A percentile compares a stretch with the other conserved stretches of the same genome.
phyloP scores from a whole-genome alignment of 2,113 vertebrate species.

The Onychostruthus taczanowskii region DNA sequence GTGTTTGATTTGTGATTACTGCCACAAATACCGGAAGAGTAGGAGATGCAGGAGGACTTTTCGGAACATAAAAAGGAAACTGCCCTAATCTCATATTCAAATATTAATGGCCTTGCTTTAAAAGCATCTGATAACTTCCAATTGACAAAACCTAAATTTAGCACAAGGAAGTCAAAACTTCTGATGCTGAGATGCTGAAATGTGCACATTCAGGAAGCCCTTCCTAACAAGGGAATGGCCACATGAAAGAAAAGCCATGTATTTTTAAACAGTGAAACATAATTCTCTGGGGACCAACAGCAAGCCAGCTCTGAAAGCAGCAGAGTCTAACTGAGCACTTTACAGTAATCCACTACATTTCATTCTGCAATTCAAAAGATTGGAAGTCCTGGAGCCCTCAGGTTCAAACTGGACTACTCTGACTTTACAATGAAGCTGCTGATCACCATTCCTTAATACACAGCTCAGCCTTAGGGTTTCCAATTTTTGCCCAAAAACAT shows the following conservation, averaged over 20 bases:
- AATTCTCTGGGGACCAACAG: neutral
- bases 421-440: neutral
- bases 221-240: neutral
- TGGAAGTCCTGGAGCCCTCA: neutral
- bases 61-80: neutral
- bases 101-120: slow-evolving; percentile 42
- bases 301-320: neutral
- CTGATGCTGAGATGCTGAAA: neutral
- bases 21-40: neutral
- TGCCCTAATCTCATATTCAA: neutral
- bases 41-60: neutral
- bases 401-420: neutral
- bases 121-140: slow-evolving; percentile 28
- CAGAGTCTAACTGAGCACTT: neutral
- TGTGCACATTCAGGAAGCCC: neutral
- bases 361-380: neutral
- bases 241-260: neutral
- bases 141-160: slow-evolving; percentile 40
- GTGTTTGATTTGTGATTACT: neutral
- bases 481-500: neutral
- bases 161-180: neutral
- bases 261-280: neutral
- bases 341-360: neutral
- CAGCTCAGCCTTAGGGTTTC: neutral
- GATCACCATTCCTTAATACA: neutral